Conservation (phyloP, 2,113 vertebrate genomes). For the Sphaerodactylus townsendi region DNA sequence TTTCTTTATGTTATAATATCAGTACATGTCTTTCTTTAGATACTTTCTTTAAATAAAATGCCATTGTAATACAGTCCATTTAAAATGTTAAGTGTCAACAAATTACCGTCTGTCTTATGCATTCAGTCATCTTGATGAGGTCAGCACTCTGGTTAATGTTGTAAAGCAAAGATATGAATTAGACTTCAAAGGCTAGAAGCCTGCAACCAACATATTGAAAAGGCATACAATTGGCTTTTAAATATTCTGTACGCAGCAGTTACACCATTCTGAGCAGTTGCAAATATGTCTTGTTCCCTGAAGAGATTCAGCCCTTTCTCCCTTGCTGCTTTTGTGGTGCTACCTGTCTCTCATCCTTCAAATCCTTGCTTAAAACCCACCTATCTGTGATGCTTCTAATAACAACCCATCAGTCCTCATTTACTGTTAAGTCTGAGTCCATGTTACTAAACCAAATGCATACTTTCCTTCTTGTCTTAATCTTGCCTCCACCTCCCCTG, state of each 20-base stretch:
- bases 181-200: slow-evolving; percentile 44
- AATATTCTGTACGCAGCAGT: slow-evolving; percentile 39
- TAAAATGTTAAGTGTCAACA: slow-evolving; percentile 68
- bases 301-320: too few species aligned
- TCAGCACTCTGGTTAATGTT: slow-evolving; percentile 42
- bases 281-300: too few species aligned
- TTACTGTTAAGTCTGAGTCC: too few species aligned
- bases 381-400: too few species aligned
- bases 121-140: slow-evolving; percentile 58
- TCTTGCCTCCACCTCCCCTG: too few species aligned
- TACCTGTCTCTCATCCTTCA: too few species aligned
- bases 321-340: too few species aligned
- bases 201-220: slow-evolving; percentile 44
- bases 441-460: too few species aligned
- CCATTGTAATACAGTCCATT: slow-evolving; percentile 66
- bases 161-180: slow-evolving; percentile 40
- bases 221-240: slow-evolving; percentile 43
- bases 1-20: slow-evolving; percentile 74
- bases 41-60: slow-evolving; percentile 62
- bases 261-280: too few species aligned
- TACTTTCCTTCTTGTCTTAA: too few species aligned
- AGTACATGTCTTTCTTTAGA: slow-evolving; percentile 55
- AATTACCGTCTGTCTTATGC: slow-evolving; percentile 63
- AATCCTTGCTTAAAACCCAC: too few species aligned
- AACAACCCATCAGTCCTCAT: too few species aligned